Evolutionary conservation across 2,797 vertebrate species (phyloP), one percentile per base, ranked within the genome.

Genomic region (Artibeus lituratus): DNA sequence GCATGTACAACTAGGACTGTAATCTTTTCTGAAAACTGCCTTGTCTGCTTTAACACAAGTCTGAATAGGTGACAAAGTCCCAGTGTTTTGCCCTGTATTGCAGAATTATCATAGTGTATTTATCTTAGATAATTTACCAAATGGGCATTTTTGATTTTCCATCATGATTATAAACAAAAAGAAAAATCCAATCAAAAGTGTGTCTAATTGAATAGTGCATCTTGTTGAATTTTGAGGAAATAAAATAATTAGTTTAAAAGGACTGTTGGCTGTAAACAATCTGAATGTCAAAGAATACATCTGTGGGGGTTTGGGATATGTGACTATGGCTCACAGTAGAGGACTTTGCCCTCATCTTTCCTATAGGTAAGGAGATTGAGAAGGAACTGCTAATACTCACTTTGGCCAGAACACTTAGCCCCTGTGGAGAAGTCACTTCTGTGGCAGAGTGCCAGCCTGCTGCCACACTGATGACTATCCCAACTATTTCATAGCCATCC

Each of bases 121-220:
- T 96, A 83, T 91, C 74, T 93, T 87, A 87, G 29, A 19, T 53
- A 90, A 89, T 69, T 81, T 85, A 62, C 24, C 76, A 87, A 96
- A 39, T 4, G 65, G 49, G 24, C 35, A 62, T 51, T 51, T 95
- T 94, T 14, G 2, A 51, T 95, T 89, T 90, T 70, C 53, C 10
- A 59, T 22, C 42, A 19, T 92, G 32, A 83, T 89, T 81, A 57
- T 76, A 74, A 94, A 44, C 12, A 92, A 87, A 90, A 94, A 74
- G 22, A 84, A 92, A 96, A 96, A 87, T 7, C 21, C 18, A 53
- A 3, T 62, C 10, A 62, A 78, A 35, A 55, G 19, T 10, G 3
- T 70, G 55, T 91, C 44, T 87, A 47, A 90, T 85, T 76, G 42
- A 88, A 76, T 35, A 73, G 6, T 67, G 10, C 42, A 44, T 70